Conservation (phyloP, 2,888 invertebrate genomes). For the Dicyrtoma fusca region DNA sequence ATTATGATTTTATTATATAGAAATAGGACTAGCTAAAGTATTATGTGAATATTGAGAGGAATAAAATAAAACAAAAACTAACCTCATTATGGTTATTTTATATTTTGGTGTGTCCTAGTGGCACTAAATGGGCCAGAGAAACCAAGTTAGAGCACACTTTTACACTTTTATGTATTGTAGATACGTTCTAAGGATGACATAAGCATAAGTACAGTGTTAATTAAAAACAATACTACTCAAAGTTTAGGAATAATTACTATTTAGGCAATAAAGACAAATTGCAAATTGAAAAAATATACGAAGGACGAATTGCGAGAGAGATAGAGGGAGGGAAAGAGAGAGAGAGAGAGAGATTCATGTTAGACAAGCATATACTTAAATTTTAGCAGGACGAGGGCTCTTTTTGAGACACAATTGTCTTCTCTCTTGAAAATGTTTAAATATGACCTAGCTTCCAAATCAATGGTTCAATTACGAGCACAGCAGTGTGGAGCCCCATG, state of each 20-base stretch:
- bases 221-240: slow-evolving; percentile 18
- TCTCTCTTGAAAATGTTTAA: no score
- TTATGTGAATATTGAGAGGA: not conserved
- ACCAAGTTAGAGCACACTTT: not conserved
- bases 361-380: not conserved
- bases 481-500: no score
- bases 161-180: not conserved
- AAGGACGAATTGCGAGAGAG: slow-evolving; percentile 14
- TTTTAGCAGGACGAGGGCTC: no score
- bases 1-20: no score
- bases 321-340: not conserved
- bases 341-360: not conserved
- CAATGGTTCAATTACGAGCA: slow-evolving; percentile 14
- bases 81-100: not conserved
- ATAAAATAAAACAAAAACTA: not conserved
- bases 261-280: slow-evolving; percentile 23
- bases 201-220: slow-evolving; percentile 16
- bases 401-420: no score
- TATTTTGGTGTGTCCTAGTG: not conserved
- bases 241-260: slow-evolving; percentile 27
- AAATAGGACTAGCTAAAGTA: no score
- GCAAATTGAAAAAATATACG: slow-evolving; percentile 21
- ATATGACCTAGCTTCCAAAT: slow-evolving; percentile 23
- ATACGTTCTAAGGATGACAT: slow-evolving; percentile 4
- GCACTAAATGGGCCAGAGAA: no score